A percentile compares a stretch with the other conserved stretches of the same genome.
phyloP scores from a whole-genome alignment of 1,140 invertebrate species.

The Hydropsyche tenuis region DNA sequence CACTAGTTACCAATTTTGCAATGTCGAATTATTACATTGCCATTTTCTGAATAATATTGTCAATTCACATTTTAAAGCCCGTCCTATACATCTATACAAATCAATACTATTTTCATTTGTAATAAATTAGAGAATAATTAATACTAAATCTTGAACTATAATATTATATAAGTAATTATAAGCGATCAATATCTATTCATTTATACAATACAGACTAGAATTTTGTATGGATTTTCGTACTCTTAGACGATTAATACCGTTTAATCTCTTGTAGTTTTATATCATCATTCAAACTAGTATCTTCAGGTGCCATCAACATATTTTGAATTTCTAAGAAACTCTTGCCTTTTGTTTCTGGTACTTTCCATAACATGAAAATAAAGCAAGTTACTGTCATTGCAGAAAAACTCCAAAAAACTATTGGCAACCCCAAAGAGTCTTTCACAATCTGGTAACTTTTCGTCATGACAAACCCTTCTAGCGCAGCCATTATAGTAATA shows the following conservation, averaged over 20 bases:
- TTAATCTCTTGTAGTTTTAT: constrained; percentile 40
- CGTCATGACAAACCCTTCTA: constrained; percentile 46
- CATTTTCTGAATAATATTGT: no score
- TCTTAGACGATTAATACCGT: neutral
- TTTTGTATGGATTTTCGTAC: neutral
- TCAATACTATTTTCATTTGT: neutral
- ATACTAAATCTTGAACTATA: neutral
- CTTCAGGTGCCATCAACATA: constrained; percentile 30
- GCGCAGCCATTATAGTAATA: constrained; percentile 38
- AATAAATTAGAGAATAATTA: neutral
- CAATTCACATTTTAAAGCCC: neutral
- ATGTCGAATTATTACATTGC: no score
- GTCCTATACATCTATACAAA: neutral
- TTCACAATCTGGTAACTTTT: constrained; percentile 46
- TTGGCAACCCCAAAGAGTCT: constrained; percentile 39
- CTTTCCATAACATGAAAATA: constrained; percentile 31
- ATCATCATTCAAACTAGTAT: constrained; percentile 23
- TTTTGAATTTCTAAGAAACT: constrained; percentile 48
- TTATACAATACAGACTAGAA: constrained; percentile 18
- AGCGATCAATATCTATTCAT: neutral
- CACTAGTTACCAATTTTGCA: no score
- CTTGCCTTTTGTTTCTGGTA: constrained; percentile 47
- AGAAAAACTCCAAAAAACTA: constrained; percentile 46
- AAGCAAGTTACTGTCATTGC: constrained; percentile 39
- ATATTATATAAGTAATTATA: neutral